Evolutionary conservation across 2,888 invertebrate genomes (phyloP).

Genomic region (Neoascia interrupta): DNA sequence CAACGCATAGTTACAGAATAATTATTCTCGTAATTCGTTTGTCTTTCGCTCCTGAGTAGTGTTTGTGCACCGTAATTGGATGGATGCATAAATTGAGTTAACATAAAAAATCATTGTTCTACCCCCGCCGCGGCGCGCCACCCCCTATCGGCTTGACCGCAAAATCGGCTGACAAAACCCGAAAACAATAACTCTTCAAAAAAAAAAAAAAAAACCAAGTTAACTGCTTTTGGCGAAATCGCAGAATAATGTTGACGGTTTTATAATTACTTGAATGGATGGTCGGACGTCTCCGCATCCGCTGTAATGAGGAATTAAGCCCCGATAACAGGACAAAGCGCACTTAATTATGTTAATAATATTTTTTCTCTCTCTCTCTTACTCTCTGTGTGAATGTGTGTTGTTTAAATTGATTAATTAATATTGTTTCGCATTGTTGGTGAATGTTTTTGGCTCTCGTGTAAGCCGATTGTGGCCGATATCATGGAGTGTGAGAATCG

Average conservation of each 20-base stretch:
- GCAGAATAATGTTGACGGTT: conserved; percentile 62
- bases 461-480: conserved; percentile 65
- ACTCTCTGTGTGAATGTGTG: too few species aligned
- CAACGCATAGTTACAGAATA: conserved; percentile 49
- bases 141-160: conserved; percentile 11
- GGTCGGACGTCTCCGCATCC: conserved; percentile 20
- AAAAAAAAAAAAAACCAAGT: conserved; percentile 39
- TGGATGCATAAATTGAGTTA: conserved; percentile 67
- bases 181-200: conserved; percentile 48
- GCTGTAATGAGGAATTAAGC: conserved; percentile 68
- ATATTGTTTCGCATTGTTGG: conserved; percentile 57
- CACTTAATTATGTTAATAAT: conserved; percentile 70
- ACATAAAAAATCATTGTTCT: too few species aligned
- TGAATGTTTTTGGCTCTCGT: conserved; percentile 16
- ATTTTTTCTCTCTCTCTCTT: too few species aligned
- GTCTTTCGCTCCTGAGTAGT: conserved; percentile 55
- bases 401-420: conserved; percentile 69
- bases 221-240: conserved; percentile 48
- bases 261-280: conserved; percentile 58
- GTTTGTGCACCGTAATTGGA: conserved; percentile 65
- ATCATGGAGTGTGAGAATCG: conserved; percentile 26
- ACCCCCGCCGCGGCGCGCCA: conserved; percentile 24
- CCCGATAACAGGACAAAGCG: conserved; percentile 68
- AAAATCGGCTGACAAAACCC: conserved; percentile 41
- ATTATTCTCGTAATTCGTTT: conserved; percentile 68